A percentile compares a stretch with the other conserved stretches of the same genome.
Evolutionary conservation across 2,113 vertebrate genomes (phyloP).

Genomic region (Centrocercus urophasianus): DNA sequence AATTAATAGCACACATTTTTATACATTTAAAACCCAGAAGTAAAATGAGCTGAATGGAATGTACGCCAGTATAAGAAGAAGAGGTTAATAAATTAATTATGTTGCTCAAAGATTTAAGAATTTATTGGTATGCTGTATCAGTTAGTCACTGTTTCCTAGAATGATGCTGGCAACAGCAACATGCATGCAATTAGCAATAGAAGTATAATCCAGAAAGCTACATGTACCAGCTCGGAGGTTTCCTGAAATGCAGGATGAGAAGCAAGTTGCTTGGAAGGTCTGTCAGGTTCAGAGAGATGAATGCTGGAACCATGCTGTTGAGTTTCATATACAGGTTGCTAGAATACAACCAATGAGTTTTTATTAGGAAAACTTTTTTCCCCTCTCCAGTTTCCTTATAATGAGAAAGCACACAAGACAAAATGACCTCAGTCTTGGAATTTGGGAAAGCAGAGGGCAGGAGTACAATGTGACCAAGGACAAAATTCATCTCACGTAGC

Average conservation of each 20-base stretch:
- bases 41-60: neutral
- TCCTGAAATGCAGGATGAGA: slow-evolving; percentile 15
- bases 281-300: neutral
- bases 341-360: slow-evolving; percentile 49
- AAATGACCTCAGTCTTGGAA: neutral
- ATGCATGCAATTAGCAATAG: neutral
- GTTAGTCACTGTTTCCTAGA: neutral
- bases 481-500: neutral
- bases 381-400: neutral
- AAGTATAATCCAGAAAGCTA: neutral
- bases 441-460: neutral
- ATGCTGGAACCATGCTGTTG: neutral
- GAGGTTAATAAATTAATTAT: neutral
- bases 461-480: neutral
- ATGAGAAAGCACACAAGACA: neutral
- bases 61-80: fast-evolving
- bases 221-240: slow-evolving; percentile 31
- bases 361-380: neutral
- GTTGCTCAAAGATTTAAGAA: neutral
- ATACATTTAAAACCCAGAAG: neutral
- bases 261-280: neutral
- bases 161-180: neutral
- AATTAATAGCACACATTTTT: neutral
- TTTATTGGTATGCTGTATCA: neutral
- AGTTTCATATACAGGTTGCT: slow-evolving; percentile 22